Conservation (phyloP, 2,888 invertebrate species). For the Sarcophaga subvicina region DNA sequence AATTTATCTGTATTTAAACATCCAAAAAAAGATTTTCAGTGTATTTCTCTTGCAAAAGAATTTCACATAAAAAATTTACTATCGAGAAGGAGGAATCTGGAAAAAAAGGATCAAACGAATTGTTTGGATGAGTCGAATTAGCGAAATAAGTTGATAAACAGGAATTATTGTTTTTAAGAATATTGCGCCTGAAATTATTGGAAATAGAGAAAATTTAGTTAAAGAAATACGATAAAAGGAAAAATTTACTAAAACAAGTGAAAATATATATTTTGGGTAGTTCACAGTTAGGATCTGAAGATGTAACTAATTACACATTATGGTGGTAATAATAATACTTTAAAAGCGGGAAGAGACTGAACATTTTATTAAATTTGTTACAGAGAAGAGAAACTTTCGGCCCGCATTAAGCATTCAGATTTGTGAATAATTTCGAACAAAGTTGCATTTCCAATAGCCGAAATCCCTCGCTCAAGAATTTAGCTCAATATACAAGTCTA, state of each 20-base stretch:
- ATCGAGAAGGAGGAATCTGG: not conserved
- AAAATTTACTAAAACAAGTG: conserved; percentile 40
- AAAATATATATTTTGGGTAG: not conserved
- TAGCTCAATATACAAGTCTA: too few relatives aligned
- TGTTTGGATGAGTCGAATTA: conserved; percentile 30
- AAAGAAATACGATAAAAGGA: conserved; percentile 2
- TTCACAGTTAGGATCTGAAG: conserved; percentile 12
- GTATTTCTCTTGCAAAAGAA: conserved; percentile 29
- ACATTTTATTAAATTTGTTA: not conserved
- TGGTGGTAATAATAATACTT: conserved; percentile 30
- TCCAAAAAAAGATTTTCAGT: not conserved
- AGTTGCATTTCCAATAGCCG: not conserved
- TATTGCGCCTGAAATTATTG: conserved; percentile 35
- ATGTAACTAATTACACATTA: conserved; percentile 51
- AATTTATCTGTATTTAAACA: not conserved
- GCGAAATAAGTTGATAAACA: conserved; percentile 47
- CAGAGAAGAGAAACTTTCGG: not conserved
- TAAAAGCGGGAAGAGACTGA: not conserved
- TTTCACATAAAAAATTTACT: conserved; percentile 34
- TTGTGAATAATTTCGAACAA: not conserved
- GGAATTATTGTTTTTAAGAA: conserved; percentile 9
- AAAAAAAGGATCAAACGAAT: conserved; percentile 48
- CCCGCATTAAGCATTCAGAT: not conserved
- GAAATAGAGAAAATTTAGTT: not conserved
- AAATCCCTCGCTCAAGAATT: too few relatives aligned